Base-by-base conservation (phyloP, 2,888 invertebrate genomes). In the Eucera pruinosa region DNA sequence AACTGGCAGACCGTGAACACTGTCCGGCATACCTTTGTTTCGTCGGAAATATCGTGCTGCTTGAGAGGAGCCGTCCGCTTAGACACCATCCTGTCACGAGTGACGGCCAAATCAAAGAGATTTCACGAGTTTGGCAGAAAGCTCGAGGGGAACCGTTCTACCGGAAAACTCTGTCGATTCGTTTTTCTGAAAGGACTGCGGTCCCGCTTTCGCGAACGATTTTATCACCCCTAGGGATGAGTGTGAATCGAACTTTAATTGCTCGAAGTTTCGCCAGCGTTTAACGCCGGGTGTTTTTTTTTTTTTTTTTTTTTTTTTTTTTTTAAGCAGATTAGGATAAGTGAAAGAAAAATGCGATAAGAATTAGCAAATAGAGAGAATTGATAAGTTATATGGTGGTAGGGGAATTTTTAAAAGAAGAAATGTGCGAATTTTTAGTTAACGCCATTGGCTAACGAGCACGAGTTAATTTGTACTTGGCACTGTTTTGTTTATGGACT, bases 21-120 rank as follows among this genome's bases (percentile, higher is more conserved):
- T 41, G 27, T 23, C 58, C 50, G 18, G 36, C 41, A 1, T 36
- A 64, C 57, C 66, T 71, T 76, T 75, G 65, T 78, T 71, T 67
- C 54, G 48, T 15, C 33, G 52, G 25, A 62, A 43, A 52, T 43
- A 58, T 27, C 57, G 33, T 13, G 15, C 41, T 54, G 48, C 52
- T 57, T 58, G 66, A 52, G 70, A 64, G 55, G 39, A 48, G 18
- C 45, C 25, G 41, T 20, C 39, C 67, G 76, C 58, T 77, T 69
- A 68, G 65, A 50, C 52, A 47, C 61, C 55, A 54, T 60, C 50
- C 39, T 54, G 76, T 64, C 48, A 55, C 65, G 36, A 27, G 47
- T 33, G 52, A 36, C 48, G 60, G 15, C 15, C 54, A 50, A 41
- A 41, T 78, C 78, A 78, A 80, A 80, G 79, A 78, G 79, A 73